A percentile compares a stretch with the other conserved stretches of the same genome.
Conservation (phyloP, 1,140 invertebrate species). For the Bilobella aurantiaca region DNA sequence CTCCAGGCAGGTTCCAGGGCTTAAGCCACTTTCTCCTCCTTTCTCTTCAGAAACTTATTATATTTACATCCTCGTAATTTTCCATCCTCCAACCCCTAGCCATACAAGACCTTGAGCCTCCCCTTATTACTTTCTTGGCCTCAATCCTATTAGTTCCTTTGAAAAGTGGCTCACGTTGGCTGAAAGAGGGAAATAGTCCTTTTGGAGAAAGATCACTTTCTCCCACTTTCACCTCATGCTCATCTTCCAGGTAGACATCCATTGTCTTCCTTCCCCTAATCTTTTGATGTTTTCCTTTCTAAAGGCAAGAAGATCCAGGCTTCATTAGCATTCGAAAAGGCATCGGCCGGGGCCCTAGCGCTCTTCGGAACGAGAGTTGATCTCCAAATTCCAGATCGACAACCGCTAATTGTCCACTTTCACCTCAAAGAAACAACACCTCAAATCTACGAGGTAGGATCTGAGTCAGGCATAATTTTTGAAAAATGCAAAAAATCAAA, state of each 20-base stretch:
- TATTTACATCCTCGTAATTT: not conserved
- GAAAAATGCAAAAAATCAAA: not conserved
- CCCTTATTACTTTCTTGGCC: too few species aligned
- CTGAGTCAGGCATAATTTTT: not conserved
- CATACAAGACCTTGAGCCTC: too few species aligned
- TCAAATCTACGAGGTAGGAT: conserved; percentile 28
- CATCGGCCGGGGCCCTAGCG: conserved; percentile 29
- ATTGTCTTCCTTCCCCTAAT: too few species aligned
- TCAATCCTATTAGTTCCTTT: too few species aligned
- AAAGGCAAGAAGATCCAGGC: conserved; percentile 30
- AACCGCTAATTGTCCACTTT: conserved; percentile 19
- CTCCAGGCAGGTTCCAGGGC: too few species aligned
- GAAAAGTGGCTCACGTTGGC: too few species aligned
- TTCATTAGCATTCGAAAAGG: conserved; percentile 29
- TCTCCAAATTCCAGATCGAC: conserved; percentile 17
- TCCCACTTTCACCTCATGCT: too few species aligned
- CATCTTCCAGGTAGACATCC: too few species aligned
- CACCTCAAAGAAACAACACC: conserved; percentile 24
- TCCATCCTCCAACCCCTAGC: too few species aligned
- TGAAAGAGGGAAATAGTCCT: too few species aligned
- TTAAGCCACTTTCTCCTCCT: conserved; percentile 8
- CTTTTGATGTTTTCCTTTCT: too few species aligned
- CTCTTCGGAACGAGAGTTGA: conserved; percentile 27
- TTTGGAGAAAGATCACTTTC: too few species aligned
- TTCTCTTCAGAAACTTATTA: not conserved